Percentiles rank a stretch among this genome's conserved stretches.
phyloP scores from a whole-genome alignment of 2,888 invertebrate genomes.

The Alitta virens region DNA sequence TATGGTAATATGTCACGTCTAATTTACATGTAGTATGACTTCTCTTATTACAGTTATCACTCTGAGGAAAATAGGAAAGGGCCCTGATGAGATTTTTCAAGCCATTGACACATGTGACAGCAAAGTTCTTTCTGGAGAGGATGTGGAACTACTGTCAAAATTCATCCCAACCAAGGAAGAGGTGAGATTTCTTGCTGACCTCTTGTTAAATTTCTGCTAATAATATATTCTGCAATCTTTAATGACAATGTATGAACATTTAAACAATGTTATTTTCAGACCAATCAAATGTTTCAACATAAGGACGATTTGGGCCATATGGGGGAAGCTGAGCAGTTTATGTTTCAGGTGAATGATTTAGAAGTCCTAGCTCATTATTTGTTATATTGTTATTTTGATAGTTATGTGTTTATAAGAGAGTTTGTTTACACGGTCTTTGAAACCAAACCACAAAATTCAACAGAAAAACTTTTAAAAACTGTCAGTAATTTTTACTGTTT shows the following conservation, averaged over 20 bases:
- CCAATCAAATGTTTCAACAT: conserved; percentile 20
- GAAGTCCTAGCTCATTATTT: no score
- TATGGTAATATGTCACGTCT: no score
- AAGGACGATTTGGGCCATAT: conserved; percentile 25
- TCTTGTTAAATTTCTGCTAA: no score
- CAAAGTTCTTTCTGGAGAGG: conserved; percentile 24
- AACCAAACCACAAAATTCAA: no score
- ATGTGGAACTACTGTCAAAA: conserved; percentile 30
- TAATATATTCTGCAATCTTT: no score
- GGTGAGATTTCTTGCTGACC: conserved; percentile 17
- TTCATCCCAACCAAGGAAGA: conserved; percentile 33
- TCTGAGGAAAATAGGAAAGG: conserved; percentile 7
- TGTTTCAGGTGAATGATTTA: conserved; percentile 27
- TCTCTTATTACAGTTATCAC: conserved; percentile 21
- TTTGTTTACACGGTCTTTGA: no score
- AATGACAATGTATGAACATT: no score
- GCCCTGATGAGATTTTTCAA: conserved; percentile 19
- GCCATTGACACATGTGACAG: conserved; percentile 29
- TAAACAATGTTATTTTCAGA: conserved; percentile 1
- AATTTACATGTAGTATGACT: not conserved
- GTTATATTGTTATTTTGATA: not conserved
- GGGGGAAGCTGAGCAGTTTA: conserved; percentile 32
- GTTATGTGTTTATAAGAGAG: conserved; percentile 2
- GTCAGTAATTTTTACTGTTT: not conserved
- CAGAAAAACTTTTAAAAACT: no score